Percentiles rank a stretch among this genome's conserved stretches.
Conservation (phyloP, 2,888 invertebrate species). For the Opisthograptis luteolata region DNA sequence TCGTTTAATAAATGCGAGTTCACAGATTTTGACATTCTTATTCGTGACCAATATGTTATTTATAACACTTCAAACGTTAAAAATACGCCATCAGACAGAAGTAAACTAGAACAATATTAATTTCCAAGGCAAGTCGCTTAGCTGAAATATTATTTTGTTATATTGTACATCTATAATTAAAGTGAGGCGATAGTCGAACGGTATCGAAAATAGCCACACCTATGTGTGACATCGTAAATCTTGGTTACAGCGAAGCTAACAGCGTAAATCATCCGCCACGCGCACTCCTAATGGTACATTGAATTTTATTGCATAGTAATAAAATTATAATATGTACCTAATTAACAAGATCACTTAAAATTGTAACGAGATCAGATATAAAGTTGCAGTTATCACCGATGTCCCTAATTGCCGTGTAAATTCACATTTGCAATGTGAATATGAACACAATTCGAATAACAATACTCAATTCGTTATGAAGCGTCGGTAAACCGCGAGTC, state of each 20-base stretch:
- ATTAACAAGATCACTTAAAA: slow-evolving; percentile 50
- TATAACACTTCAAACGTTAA: slow-evolving; percentile 26
- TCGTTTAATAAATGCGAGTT: slow-evolving; percentile 2
- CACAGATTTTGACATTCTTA: slow-evolving; percentile 28
- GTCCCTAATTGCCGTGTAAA: slow-evolving; percentile 8
- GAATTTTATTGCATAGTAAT: slow-evolving; percentile 74
- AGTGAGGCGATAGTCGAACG: slow-evolving; percentile 74
- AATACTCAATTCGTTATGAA: slow-evolving; percentile 50
- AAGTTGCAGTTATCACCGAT: slow-evolving; percentile 10
- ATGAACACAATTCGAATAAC: slow-evolving; percentile 29
- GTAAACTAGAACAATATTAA: slow-evolving; percentile 56
- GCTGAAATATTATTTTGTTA: slow-evolving; percentile 71
- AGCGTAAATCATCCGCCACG: slow-evolving; percentile 69
- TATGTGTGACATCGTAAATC: slow-evolving; percentile 76
- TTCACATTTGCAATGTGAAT: slow-evolving; percentile 5
- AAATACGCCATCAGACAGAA: slow-evolving; percentile 26
- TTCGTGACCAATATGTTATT: slow-evolving; percentile 32
- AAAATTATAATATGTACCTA: slow-evolving; percentile 69
- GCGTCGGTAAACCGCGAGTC: slow-evolving; percentile 47
- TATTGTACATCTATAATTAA: slow-evolving; percentile 78
- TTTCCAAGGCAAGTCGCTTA: slow-evolving; percentile 63
- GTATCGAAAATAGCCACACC: slow-evolving; percentile 68
- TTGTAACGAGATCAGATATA: slow-evolving; percentile 30
- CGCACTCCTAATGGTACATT: slow-evolving; percentile 68
- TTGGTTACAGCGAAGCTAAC: slow-evolving; percentile 70